Evolutionary conservation across 1,140 invertebrate species (phyloP).

Genomic region (Eubasilissa regina): DNA sequence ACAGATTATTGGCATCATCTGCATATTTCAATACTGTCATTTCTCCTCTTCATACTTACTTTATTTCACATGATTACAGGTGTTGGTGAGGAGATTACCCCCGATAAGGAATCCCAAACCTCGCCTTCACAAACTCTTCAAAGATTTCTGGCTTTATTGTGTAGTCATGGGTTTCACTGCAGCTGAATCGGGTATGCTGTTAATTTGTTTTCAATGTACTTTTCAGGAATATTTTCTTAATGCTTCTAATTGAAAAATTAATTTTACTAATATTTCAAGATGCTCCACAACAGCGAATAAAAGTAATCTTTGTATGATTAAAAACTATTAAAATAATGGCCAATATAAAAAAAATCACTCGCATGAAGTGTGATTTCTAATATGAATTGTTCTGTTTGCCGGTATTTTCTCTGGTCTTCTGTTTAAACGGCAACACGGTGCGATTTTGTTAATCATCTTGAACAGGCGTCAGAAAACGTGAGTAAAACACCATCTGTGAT

Average conservation of each 20-base stretch:
- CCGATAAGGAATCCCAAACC: conserved; percentile 93
- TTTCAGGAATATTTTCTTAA: too few relatives aligned
- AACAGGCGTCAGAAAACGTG: conserved; percentile 48
- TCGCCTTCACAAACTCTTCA: conserved; percentile 96
- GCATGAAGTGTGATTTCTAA: not conserved
- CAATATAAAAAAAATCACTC: not conserved
- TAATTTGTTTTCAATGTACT: not conserved
- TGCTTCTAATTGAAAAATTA: too few relatives aligned
- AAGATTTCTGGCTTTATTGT: conserved; percentile 99
- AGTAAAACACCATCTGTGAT: conserved; percentile 36
- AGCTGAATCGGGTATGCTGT: conserved; percentile 78
- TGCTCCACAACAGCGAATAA: too few relatives aligned
- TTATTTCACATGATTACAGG: conserved; percentile 64
- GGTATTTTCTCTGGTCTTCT: conserved; percentile 21
- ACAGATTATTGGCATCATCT: too few relatives aligned
- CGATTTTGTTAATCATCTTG: conserved; percentile 33
- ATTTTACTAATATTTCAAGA: too few relatives aligned
- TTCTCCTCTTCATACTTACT: too few relatives aligned
- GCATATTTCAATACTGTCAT: too few relatives aligned
- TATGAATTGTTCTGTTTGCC: not conserved
- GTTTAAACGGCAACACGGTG: conserved; percentile 3
- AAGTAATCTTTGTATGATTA: too few relatives aligned
- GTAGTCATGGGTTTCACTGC: conserved; percentile 99
- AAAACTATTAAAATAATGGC: too few relatives aligned
- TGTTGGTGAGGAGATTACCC: conserved; percentile 86